Evolutionary conservation across 1,140 invertebrate species (phyloP).

Genomic region (Drosophila paulistorum): DNA sequence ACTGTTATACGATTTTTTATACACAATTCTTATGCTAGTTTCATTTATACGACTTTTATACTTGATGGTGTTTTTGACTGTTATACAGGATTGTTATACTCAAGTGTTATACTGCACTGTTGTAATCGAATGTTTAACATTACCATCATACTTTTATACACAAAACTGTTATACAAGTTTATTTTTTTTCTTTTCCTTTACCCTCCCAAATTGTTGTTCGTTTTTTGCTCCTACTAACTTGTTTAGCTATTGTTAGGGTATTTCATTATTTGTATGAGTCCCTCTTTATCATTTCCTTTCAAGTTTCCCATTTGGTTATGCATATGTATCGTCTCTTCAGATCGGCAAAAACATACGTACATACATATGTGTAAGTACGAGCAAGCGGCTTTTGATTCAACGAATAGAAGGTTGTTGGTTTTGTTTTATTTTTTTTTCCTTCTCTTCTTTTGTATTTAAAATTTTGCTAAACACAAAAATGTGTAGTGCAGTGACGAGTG

Average conservation of each 20-base stretch:
- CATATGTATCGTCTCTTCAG: conserved; percentile 73
- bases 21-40: too few species aligned
- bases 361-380: conserved; percentile 11
- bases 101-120: too few species aligned
- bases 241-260: neutral
- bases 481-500: conserved; percentile 34
- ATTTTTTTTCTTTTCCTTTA: too few species aligned
- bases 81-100: too few species aligned
- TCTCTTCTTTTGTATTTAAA: conserved; percentile 57
- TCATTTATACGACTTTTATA: too few species aligned
- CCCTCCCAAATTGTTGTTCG: neutral
- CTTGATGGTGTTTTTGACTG: too few species aligned
- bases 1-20: neutral
- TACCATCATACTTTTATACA: too few species aligned
- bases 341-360: conserved; percentile 32
- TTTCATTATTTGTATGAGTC: neutral
- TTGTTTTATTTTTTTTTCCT: conserved; percentile 37
- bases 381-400: conserved; percentile 50
- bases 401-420: conserved; percentile 21
- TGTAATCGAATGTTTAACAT: too few species aligned
- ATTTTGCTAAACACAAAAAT: conserved; percentile 71
- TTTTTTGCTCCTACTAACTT: neutral
- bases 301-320: conserved; percentile 56
- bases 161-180: too few species aligned
- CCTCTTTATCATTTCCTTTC: conserved; percentile 41